Percentiles rank a stretch among this genome's conserved stretches.
phyloP scores from a whole-genome alignment of 2,797 vertebrate genomes.

The Holocentrus rufus region DNA sequence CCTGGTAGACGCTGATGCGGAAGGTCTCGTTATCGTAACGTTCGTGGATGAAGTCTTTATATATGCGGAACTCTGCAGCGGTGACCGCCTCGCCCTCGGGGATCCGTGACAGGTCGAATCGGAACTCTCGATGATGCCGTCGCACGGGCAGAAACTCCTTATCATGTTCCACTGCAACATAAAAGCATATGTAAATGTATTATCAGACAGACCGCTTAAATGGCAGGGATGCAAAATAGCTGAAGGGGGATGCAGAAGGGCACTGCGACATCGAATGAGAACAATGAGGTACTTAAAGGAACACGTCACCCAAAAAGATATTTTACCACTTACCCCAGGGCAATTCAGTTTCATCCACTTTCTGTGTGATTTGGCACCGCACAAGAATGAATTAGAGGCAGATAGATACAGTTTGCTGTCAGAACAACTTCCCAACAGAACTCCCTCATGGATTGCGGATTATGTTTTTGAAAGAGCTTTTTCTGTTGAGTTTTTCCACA shows the following conservation, averaged over 20 bases:
- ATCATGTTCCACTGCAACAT: constrained; percentile 92
- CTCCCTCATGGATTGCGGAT: no score
- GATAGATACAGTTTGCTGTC: no score
- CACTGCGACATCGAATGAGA: constrained; percentile 12
- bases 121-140: constrained; percentile 93
- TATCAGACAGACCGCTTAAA: neutral
- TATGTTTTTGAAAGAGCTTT: no score
- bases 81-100: constrained; percentile 96
- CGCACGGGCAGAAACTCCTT: constrained; percentile 92
- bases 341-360: no score
- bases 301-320: no score
- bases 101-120: constrained; percentile 94
- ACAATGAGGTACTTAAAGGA: constrained; percentile 26
- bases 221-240: neutral
- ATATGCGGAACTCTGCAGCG: constrained; percentile 96
- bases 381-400: no score
- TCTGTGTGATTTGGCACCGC: no score
- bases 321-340: no score
- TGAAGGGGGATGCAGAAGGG: neutral
- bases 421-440: no score
- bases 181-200: neutral
- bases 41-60: constrained; percentile 94
- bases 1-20: constrained; percentile 95
- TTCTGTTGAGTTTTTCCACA: no score
- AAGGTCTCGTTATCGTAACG: constrained; percentile 95